Percentiles rank a stretch among this genome's conserved stretches.
These are phyloP conservation scores for Poeciliopsis turrubarensis DNA, from an alignment of 2,113 vertebrate genomes.

Conservation along the genomic window DNA sequence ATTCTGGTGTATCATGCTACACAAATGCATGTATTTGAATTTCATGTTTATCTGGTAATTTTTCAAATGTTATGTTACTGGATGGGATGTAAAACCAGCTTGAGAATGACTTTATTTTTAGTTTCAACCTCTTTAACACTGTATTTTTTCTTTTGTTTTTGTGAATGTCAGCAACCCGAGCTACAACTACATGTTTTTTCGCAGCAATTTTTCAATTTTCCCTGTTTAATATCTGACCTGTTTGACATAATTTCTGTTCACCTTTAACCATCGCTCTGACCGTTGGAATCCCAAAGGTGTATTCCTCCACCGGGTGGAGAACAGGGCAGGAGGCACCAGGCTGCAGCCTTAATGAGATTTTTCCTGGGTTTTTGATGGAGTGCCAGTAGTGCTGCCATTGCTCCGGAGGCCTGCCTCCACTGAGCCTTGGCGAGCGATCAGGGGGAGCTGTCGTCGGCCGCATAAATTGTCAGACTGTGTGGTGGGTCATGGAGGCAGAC, in stretches of 20 bases:
- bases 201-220: slow-evolving; percentile 14
- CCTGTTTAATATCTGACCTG: slow-evolving; percentile 5
- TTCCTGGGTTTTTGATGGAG: slow-evolving; percentile 81
- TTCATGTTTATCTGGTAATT: neutral
- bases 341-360: slow-evolving; percentile 74
- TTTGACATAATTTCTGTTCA: slow-evolving; percentile 46
- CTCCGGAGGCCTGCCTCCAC: slow-evolving; percentile 81
- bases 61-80: neutral
- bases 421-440: slow-evolving; percentile 86
- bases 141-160: slow-evolving; percentile 14
- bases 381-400: slow-evolving; percentile 82
- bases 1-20: neutral
- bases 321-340: slow-evolving; percentile 56
- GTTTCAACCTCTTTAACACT: slow-evolving; percentile 4
- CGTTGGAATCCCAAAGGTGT: slow-evolving; percentile 58
- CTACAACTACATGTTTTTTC: neutral
- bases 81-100: neutral
- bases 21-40: neutral
- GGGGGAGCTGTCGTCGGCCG: slow-evolving; percentile 84
- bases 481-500: slow-evolving; percentile 79
- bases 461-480: slow-evolving; percentile 85
- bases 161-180: slow-evolving; percentile 18
- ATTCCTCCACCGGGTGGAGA: slow-evolving; percentile 44
- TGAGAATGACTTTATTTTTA: slow-evolving; percentile 5
- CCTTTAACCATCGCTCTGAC: slow-evolving; percentile 32